These are phyloP conservation scores for Oryctolagus cuniculus DNA, from an alignment of 2,113 vertebrate genomes.

Conservation along the genomic window mOryCun1.1 NC_091445.1:30400001-30400500, in stretches of 20 bases:
- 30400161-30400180: not conserved
- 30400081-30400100: not conserved
- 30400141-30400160: not conserved
- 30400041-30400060: not conserved
- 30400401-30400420: too few species aligned
- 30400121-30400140: not conserved
- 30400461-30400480: too few species aligned
- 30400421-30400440: too few species aligned
- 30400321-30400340: not conserved
- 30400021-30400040: not conserved
- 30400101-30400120: not conserved
- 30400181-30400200: not conserved
- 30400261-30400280: not conserved
- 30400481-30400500: too few species aligned
- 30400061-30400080: not conserved
- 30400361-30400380: too few species aligned
- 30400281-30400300: not conserved
- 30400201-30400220: not conserved
- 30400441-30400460: too few species aligned
- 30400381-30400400: too few species aligned
- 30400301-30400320: not conserved
- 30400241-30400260: not conserved
- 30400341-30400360: not conserved
- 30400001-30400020: not conserved
- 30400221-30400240: not conserved